Conservation (phyloP, 2,888 invertebrate species). For the Tupiocoris notatus region DNA sequence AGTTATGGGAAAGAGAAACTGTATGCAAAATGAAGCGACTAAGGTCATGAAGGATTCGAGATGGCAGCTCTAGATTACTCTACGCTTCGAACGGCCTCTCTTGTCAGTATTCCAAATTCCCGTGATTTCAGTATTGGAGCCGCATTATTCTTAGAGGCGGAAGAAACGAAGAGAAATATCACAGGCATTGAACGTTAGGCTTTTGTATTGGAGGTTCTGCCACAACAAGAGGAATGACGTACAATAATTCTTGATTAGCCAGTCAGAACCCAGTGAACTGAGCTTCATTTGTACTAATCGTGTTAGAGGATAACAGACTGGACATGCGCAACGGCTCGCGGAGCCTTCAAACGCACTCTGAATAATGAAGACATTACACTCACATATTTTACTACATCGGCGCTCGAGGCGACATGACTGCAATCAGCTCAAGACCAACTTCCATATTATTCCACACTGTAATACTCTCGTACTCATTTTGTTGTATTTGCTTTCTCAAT, state of each 20-base stretch:
- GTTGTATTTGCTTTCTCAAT: too few relatives aligned
- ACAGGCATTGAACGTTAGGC: neutral
- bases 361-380: slow-evolving; percentile 11
- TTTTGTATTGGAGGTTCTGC: neutral
- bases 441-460: neutral
- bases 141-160: neutral
- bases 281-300: slow-evolving; percentile 29
- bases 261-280: neutral
- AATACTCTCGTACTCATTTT: too few relatives aligned
- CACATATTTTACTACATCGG: neutral
- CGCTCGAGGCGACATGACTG: neutral
- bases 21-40: too few relatives aligned
- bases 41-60: too few relatives aligned
- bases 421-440: slow-evolving; percentile 13
- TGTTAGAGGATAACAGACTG: neutral
- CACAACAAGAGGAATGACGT: neutral
- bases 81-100: too few relatives aligned
- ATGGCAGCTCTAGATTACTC: too few relatives aligned
- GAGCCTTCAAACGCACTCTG: slow-evolving; percentile 18
- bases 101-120: too few relatives aligned
- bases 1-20: too few relatives aligned
- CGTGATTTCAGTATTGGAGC: too few relatives aligned
- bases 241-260: slow-evolving; percentile 30
- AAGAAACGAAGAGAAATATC: neutral
- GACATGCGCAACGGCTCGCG: slow-evolving; percentile 8